Conservation (phyloP, 2,888 invertebrate genomes). For the Tipula unca region DNA sequence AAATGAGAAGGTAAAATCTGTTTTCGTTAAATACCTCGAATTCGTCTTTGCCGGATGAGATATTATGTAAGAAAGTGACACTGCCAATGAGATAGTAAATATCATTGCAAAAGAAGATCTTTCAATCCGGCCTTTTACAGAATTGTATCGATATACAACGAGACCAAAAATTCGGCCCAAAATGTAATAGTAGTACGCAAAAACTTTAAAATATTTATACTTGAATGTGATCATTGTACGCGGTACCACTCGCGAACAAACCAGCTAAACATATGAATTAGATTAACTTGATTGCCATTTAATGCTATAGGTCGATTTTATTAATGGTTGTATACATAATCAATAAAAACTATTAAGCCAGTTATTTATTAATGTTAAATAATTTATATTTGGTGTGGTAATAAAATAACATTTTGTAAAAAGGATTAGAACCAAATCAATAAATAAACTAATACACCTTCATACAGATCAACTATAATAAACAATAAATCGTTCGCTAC, state of each 20-base stretch:
- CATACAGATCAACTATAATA: no score
- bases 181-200: neutral
- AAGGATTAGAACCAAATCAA: no score
- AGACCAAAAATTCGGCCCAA: neutral
- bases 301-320: no score
- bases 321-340: neutral
- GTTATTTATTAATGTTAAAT: no score
- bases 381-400: no score
- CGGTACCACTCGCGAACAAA: no score
- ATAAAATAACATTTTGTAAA: no score
- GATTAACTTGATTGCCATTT: neutral
- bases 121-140: neutral
- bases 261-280: no score
- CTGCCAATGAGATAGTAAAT: neutral
- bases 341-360: neutral
- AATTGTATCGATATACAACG: neutral
- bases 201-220: neutral
- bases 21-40: neutral
- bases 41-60: neutral
- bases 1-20: neutral
- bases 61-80: neutral
- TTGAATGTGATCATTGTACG: no score
- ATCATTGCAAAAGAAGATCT: neutral
- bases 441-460: no score
- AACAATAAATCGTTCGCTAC: no score